Evolutionary conservation across 2,113 vertebrate genomes (phyloP), one percentile per base, ranked within the genome.

Genomic region (Microcebus lehilahytsara): DNA sequence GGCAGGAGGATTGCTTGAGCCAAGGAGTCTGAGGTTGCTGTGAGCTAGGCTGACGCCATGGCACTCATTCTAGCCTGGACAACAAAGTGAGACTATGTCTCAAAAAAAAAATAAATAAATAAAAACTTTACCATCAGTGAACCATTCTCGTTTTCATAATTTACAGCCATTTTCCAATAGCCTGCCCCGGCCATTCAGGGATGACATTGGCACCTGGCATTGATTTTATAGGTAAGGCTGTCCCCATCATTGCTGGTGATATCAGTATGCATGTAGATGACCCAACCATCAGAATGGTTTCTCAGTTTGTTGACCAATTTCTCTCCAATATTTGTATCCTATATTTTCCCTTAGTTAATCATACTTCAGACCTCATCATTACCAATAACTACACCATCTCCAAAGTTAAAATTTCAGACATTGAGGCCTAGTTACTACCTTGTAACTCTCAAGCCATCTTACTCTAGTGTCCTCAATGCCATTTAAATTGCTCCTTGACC

Each of bases 201-300:
- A 32, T 71, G 25, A 79, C 27, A 40, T 0, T 22, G 20, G 19
- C 30, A 34, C 11, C 56, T 42, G 25, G 37, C 20, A 60, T 14
- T 74, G 30, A 30, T 60, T 67, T 84, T 78, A 51, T 60, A 40
- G 64, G 6, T 67, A 80, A 64, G 51, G 46, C 19, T 23, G 78
- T 1, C 40, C 2, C 30, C 49, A 30, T 14, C 0, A 5, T 7
- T 34, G 0, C 3, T 89, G 78, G 25, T n/a, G 6, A 49, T 42
- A 88, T 11, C 2, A 56, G 40, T 9, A 40, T 23, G 22, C 5
- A 69, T 2, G 1, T 11, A 40, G 12, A 37, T 74, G 9, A 37
- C 25, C 11, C 56, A n/a, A 22, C 20, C 22, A 40, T 20, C 12
- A 9, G 7, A 22, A n/a, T 4, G 14, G 2, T 32, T 51, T 32